Conservation (phyloP, 2,113 vertebrate genomes). For the Ciconia boyciana region DNA sequence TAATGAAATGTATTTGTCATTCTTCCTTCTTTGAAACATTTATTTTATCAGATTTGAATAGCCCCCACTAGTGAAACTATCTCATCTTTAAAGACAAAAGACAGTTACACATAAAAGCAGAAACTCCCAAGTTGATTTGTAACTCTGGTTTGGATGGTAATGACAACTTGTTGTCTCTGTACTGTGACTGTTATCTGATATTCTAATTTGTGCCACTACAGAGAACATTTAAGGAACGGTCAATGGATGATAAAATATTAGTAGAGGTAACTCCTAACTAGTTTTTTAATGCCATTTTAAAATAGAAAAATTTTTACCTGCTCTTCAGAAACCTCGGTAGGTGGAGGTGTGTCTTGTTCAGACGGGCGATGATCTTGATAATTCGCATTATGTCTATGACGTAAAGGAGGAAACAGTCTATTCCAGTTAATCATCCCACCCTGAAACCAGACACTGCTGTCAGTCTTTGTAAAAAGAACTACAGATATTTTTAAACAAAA, state of each 20-base stretch:
- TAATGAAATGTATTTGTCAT: background rate
- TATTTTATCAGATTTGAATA: background rate
- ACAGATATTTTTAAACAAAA: background rate
- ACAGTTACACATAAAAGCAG: background rate
- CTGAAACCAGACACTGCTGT: conserved; percentile 62
- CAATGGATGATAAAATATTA: background rate
- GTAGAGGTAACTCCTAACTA: background rate
- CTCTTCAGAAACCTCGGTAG: conserved; percentile 86
- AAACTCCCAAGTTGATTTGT: background rate
- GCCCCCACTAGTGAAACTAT: background rate
- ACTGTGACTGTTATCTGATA: background rate
- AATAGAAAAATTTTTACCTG: conserved; percentile 76
- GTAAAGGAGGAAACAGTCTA: conserved; percentile 86
- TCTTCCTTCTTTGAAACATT: background rate
- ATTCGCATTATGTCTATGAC: conserved; percentile 79
- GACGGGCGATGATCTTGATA: conserved; percentile 67
- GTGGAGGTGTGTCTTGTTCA: conserved; percentile 72
- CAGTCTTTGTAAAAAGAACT: background rate
- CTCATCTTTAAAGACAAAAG: background rate
- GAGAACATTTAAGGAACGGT: background rate
- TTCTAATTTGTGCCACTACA: background rate
- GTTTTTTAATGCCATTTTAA: background rate
- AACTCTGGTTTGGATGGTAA: background rate
- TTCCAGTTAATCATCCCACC: conserved; percentile 90
- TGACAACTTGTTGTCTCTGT: background rate